Base-by-base conservation (phyloP, 2,888 invertebrate genomes). In the Aleiodes leptofemur region DNA sequence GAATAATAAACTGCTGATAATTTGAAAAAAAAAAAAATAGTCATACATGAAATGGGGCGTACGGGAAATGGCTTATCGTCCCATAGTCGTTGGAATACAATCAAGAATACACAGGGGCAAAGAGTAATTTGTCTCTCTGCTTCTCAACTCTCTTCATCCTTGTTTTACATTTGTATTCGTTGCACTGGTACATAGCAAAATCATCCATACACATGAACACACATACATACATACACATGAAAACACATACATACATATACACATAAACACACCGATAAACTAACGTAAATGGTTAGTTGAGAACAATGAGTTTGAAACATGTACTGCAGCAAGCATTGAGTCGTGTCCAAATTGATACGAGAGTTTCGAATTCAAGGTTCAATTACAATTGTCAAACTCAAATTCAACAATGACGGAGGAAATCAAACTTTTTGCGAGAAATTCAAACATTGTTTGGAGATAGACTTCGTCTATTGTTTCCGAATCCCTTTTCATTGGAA, bases 341-440 rank as follows among this genome's bases (percentile, higher is more conserved):
- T 23, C 5, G 34, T 34, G 34, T 59, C 59, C 48, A 64, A 64
- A 11, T 64, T 64, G 23, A 23, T 48, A 48, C 64, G 5, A 64
- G 43, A 48, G 48, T 43, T 57, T 71, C 23, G 31, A 16, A 59
- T 59, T 38, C 16, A 13, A 50, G 51, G 59, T 71, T 71, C 59
- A 57, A 71, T 71, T 71, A 59, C 50, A 71, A 71, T 71, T 48
- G 71, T 29, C 71, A 9, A 71, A 50, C 31, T 31, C 50, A 64
- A 64, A 34, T 64, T 16, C 34, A 43, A 64, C 43, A 11, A n/a
- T n/a, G 23, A 43, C 43, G 43, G 11, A 43, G 43, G 9, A 43
- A 43, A 43, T 43, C 43, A 38, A 43, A 64, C 50, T 16, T 50
- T 68, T 68, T 16, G 31, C n/a, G 23, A 50, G 31, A 34, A 57